A percentile compares a stretch with the other conserved stretches of the same genome.
Conservation (phyloP, 2,113 vertebrate genomes). For the Hystrix brachyura region DNA sequence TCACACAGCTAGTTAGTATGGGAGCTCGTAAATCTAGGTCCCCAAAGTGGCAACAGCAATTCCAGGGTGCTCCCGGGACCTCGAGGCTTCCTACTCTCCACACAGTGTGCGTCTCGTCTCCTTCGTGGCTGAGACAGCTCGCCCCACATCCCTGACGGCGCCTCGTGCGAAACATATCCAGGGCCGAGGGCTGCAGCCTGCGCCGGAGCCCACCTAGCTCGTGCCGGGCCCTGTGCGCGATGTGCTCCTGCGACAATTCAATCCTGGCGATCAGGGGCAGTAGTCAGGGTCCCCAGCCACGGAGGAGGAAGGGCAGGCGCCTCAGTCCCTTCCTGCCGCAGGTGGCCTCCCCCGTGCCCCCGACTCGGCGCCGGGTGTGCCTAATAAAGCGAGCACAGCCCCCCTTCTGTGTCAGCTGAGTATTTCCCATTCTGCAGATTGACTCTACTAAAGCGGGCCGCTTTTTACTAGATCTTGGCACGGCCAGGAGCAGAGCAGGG, state of each 20-base stretch:
- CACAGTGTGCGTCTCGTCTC: neutral
- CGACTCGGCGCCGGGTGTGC: neutral
- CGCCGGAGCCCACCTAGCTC: neutral
- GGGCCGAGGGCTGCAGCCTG: too few relatives aligned
- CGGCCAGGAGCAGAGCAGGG: neutral
- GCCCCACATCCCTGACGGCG: neutral
- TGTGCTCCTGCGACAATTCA: neutral
- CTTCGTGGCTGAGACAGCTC: too few relatives aligned
- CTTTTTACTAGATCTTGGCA: neutral
- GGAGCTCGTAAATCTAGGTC: neutral
- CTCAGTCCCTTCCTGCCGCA: neutral
- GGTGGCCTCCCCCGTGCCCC: neutral
- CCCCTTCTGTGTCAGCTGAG: neutral
- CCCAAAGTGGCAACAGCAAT: neutral
- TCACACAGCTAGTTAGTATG: neutral
- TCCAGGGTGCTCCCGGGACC: too few relatives aligned
- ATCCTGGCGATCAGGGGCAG: too few relatives aligned
- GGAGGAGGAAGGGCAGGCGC: neutral
- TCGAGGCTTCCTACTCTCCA: neutral
- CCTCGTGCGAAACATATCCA: neutral
- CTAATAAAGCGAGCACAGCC: accelerated
- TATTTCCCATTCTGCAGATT: neutral
- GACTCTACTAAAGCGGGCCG: neutral
- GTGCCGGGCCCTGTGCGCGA: neutral
- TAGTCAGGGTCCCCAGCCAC: neutral